A percentile compares a stretch with the other conserved stretches of the same genome.
These are phyloP conservation scores for Prionchulus punctatus DNA, from an alignment of 2,888 invertebrate genomes.

Conservation along the genomic window DNA sequence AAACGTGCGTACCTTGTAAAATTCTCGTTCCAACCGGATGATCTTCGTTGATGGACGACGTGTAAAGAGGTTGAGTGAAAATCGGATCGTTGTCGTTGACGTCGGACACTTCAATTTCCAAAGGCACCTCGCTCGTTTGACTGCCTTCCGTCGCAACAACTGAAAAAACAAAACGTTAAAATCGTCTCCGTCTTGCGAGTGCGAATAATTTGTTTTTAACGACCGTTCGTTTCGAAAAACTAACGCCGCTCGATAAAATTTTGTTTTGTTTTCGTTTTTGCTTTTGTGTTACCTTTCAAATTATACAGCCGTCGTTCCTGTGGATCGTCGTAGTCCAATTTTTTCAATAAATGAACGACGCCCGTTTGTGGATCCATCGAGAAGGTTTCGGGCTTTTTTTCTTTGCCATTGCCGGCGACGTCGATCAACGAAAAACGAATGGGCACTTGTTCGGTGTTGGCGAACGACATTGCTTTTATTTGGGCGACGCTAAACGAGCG, in stretches of 20 bases:
- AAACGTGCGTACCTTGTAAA: slow-evolving; percentile 47
- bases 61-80: slow-evolving; percentile 63
- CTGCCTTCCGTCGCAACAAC: slow-evolving; percentile 20
- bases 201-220: too few relatives aligned
- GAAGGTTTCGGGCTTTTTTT: slow-evolving; percentile 56
- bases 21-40: slow-evolving; percentile 78
- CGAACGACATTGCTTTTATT: slow-evolving; percentile 10
- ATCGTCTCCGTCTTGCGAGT: too few relatives aligned
- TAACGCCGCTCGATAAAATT: too few relatives aligned
- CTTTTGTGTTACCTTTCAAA: slow-evolving; percentile 41
- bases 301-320: slow-evolving; percentile 84
- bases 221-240: too few relatives aligned
- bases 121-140: slow-evolving; percentile 10
- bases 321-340: slow-evolving; percentile 88
- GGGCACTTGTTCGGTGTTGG: slow-evolving; percentile 16
- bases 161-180: not conserved
- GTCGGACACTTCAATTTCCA: slow-evolving; percentile 40
- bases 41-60: slow-evolving; percentile 87
- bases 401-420: not conserved
- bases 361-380: slow-evolving; percentile 76
- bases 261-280: too few relatives aligned
- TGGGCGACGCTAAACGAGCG: slow-evolving; percentile 11
- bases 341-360: slow-evolving; percentile 82
- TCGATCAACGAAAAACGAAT: slow-evolving; percentile 20
- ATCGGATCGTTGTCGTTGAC: slow-evolving; percentile 28